Percentiles rank a stretch among this genome's conserved stretches.
Conservation (phyloP, 2,888 invertebrate species). For the Archips xylosteana region DNA sequence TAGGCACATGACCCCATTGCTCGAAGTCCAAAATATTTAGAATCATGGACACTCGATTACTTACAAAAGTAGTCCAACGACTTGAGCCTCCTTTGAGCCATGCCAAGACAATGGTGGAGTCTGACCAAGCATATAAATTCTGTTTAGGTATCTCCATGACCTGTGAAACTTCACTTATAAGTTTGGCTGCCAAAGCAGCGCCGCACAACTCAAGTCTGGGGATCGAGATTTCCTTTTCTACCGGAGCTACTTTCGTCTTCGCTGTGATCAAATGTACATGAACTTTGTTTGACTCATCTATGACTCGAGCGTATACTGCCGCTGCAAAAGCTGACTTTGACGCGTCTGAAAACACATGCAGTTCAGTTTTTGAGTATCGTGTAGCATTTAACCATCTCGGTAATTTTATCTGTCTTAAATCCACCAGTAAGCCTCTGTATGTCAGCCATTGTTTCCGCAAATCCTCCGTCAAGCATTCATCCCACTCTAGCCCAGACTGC, state of each 20-base stretch:
- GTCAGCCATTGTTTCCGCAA: constrained; percentile 46
- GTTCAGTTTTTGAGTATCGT: not conserved
- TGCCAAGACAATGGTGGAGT: too few relatives aligned
- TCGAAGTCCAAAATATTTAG: not conserved
- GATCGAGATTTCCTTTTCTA: not conserved
- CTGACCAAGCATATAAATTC: too few relatives aligned
- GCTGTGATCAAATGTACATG: not conserved
- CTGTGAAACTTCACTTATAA: constrained; percentile 34
- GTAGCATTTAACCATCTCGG: too few relatives aligned
- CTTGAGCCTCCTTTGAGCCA: too few relatives aligned
- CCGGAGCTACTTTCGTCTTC: not conserved
- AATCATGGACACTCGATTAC: too few relatives aligned
- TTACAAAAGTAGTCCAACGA: too few relatives aligned
- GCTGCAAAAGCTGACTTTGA: too few relatives aligned
- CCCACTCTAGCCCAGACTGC: not conserved
- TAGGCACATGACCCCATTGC: not conserved
- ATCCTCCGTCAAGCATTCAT: not conserved
- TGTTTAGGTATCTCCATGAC: constrained; percentile 16
- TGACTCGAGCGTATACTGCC: too few relatives aligned
- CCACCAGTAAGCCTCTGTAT: constrained; percentile 28
- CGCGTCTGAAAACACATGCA: not conserved
- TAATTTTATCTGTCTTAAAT: too few relatives aligned
- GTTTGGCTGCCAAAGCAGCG: constrained; percentile 19
- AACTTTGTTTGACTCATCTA: not conserved
- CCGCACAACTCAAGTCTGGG: constrained; percentile 16